phyloP scores from a whole-genome alignment of 2,113 vertebrate species.

The Myxocyprinus asiaticus region DNA sequence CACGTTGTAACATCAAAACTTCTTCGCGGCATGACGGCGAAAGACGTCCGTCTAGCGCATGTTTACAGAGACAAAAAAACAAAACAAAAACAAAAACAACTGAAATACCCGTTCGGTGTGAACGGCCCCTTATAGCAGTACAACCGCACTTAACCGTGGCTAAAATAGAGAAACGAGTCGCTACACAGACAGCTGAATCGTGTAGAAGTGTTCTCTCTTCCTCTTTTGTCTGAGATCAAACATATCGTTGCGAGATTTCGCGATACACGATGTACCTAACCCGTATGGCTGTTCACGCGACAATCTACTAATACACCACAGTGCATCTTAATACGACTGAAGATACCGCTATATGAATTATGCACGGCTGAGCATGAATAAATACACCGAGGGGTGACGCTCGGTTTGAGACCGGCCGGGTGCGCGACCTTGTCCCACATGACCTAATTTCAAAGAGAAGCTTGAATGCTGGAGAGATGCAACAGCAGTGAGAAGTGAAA shows the following conservation, averaged over 20 bases:
- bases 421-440: conserved; percentile 16
- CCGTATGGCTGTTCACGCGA: not conserved
- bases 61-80: too few relatives aligned
- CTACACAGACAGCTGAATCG: not conserved
- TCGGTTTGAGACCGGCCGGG: not conserved
- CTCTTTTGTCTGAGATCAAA: not conserved
- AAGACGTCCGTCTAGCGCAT: too few relatives aligned
- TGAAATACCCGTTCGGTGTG: too few relatives aligned
- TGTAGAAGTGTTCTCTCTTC: not conserved
- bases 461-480: conserved; percentile 19
- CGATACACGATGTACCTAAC: not conserved
- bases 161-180: conserved; percentile 11
- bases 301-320: not conserved
- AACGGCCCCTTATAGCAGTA: not conserved
- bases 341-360: conserved; percentile 26
- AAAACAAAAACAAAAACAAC: too few relatives aligned
- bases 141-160: conserved; percentile 1
- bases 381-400: too few relatives aligned
- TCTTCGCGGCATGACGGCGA: too few relatives aligned
- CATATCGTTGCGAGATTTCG: too few relatives aligned
- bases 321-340: not conserved
- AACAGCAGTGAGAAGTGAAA: not conserved
- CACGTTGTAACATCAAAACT: too few relatives aligned
- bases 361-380: conserved; percentile 28
- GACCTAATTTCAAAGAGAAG: conserved; percentile 51